Evolutionary conservation across 2,888 invertebrate genomes (phyloP), one percentile per base, ranked within the genome.

Genomic region (Eretmocerus hayati): DNA sequence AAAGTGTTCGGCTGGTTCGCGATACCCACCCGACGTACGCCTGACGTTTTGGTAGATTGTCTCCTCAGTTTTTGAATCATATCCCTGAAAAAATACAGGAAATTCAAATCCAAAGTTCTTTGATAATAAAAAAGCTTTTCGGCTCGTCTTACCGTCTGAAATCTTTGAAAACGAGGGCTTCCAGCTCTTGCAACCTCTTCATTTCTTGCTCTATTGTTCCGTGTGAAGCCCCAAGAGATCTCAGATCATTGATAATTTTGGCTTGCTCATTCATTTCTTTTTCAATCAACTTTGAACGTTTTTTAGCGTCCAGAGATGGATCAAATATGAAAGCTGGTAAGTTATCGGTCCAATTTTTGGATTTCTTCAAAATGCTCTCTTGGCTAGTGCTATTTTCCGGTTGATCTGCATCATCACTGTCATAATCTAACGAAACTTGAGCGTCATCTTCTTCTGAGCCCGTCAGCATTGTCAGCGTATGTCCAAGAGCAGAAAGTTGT

Each of bases 211-310:
- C 93, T 47, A 99, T 88, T 3, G 91, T 92, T 37, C 85, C 82
- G 62, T 90, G 87, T 19, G 88, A 88, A 23, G 94, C 94, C 0
- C 94, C 93, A 36, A 90, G 74, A 5, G 87, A 84, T 59, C 88
- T 80, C 56, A 97, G 75, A 72, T 95, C 95, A 67, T 90, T 92
- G 53, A 97, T 93, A 46, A 93, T 87, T 75, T 91, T 91, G 11
- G 94, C 88, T 70, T 96, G 94, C 69, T 96, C 95, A 65, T 91
- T 92, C 92, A 99, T 94, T 74, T 94, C 94, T 66, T 90, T 88
- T 73, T 96, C 95, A 61, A 95, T 90, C 54, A 94, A 79, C 64
- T 90, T 87, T n/a, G 92, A 90, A 15, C 94, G 81, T 64, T 87
- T 85, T 65, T 84, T 84, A 13, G 89, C 84, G 66, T 88, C 89